phyloP scores from a whole-genome alignment of 2,888 invertebrate species.

The Axea sp. region DNA sequence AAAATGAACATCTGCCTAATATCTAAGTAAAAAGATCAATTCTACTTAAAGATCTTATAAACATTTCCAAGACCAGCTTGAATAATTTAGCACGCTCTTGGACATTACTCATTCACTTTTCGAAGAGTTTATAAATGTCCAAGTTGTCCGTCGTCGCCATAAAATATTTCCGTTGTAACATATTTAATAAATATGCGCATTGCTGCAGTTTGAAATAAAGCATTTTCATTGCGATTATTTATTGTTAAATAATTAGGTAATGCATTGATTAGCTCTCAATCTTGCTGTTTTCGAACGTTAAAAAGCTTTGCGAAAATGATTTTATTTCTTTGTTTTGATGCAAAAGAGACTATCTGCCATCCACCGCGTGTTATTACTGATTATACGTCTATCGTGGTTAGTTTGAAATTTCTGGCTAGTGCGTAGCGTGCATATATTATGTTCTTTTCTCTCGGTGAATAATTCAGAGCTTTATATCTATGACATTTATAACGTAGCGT shows the following conservation, averaged over 20 bases:
- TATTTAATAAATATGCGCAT: background rate
- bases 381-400: slow-evolving; percentile 20
- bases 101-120: background rate
- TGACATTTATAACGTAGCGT: slow-evolving; percentile 47
- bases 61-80: background rate
- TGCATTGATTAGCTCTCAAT: slow-evolving; percentile 1
- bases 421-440: slow-evolving; percentile 43
- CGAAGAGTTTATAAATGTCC: background rate
- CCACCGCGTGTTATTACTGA: slow-evolving; percentile 14
- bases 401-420: slow-evolving; percentile 35
- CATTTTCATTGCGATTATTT: background rate
- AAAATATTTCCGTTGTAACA: slow-evolving; percentile 5
- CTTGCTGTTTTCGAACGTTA: background rate
- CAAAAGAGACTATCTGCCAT: slow-evolving; percentile 4
- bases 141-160: background rate
- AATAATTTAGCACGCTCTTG: background rate
- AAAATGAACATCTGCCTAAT: no score
- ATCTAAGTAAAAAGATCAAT: no score
- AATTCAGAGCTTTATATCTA: slow-evolving; percentile 46
- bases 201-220: background rate
- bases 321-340: slow-evolving; percentile 22
- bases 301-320: slow-evolving; percentile 17
- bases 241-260: no score
- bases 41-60: no score
- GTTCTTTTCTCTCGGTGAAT: slow-evolving; percentile 41